Evolutionary conservation across 92 coral and sea anemone species (phyloP), one percentile per base, ranked within the genome.

Genomic region (Muricea muricata): DNA sequence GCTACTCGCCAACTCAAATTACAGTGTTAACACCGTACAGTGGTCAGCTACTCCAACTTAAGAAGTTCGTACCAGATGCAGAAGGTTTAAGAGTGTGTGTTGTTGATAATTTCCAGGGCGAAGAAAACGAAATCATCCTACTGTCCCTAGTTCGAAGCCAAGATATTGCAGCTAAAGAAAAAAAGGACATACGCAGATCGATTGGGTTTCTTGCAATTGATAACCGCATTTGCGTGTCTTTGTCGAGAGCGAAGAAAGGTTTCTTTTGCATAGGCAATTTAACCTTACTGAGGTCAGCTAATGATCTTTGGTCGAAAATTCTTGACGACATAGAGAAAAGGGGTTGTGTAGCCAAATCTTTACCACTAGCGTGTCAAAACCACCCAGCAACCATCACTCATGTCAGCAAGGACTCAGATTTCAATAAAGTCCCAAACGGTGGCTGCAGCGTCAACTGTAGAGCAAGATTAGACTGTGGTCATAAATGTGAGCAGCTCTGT

Each of bases 51-150:
- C 32, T 93, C 47, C 94, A 91, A 60, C 86, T 96, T 33, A 96
- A 93, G 56, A 84, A 82, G 4, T 89, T 90, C 57, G 94, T 96
- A 93, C 47, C 65, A 23, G 94, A 97, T 2, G 85, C 80, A 46
- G 74, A 52, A 12, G 99, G 97, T 6, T 93, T 96, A 23, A 92
- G 99, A 73, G 87, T 94, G 32, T 93, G 94, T 63, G 97, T 97
- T 18, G 99, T 96, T 33, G 99, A 96, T 86, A 96, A 96, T 87
- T 96, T 95, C 87, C 98, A 95, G 40, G 98, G 99, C 13, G 99
- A 96, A 71, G 99, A 96, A 45, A 96, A 93, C 47, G 99, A 96
- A 78, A 96, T 96, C 75, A 89, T 96, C 31, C 89, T 96, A 17
- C 77, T 96, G 73, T 96, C 99, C 0, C 94, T 96, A 4, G 99